Evolutionary conservation across 2,113 vertebrate species (phyloP), one percentile per base, ranked within the genome.

Genomic region (Sinocyclocheilus rhinocerous): DNA sequence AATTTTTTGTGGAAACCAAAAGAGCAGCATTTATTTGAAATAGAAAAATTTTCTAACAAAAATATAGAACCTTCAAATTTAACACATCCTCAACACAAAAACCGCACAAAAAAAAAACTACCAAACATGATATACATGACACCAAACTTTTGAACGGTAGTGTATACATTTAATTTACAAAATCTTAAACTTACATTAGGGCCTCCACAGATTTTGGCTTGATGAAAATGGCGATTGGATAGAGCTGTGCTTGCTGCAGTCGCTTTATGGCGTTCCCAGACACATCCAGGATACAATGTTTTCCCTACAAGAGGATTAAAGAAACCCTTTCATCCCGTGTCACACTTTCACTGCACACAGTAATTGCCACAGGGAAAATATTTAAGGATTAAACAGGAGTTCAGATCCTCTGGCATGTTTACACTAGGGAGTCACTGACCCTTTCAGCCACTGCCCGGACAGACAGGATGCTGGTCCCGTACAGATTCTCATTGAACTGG

Each of bases 171-270:
- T 36, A 39, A 16, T n/a, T 73, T 29, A 67, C 33, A 50, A 33
- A 59, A 55, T 22, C 83, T n/a, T 15, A 12, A 42, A 97, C 98
- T 97, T 94, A 99, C 98, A 99, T 98, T 89, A 99, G 97, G 22
- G 97, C 97, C 95, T 99, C 98, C 45, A 98, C 95, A 86, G 98
- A 99, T 96, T 97, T 99, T 94, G 98, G 98, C 96, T 99, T 99
- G 94, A 99, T 99, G 96, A 99, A 99, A 94, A 99, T 96, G 93
- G 98, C 97, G 84, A 99, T 97, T 63, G 98, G 96, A 92, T 97
- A 98, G 92, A 99, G 97, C 94, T 99, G 97, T 96, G 98, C 97
- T 96, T 99, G 98, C 93, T 98, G 97, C 95, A 99, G 96, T 93
- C 98, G 95, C 95, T 99, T 99, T 93, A 99, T 99, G 81, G 98